phyloP scores from a whole-genome alignment of 2,113 vertebrate species.

The Phrynocephalus versicolor region DNA sequence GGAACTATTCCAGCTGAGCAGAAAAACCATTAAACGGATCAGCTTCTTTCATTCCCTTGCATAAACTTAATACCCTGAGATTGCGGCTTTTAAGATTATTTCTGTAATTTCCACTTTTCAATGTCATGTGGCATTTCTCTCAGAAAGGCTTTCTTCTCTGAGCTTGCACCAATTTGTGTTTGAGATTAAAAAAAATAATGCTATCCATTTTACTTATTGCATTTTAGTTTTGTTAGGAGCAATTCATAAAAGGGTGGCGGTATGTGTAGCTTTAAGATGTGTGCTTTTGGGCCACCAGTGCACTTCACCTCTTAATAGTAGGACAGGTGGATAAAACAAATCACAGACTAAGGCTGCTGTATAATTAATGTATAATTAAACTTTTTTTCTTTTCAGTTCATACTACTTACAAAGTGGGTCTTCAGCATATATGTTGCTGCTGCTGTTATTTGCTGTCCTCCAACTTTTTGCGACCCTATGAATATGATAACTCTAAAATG shows the following conservation, averaged over 20 bases:
- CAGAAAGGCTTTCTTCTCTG: slow-evolving; percentile 12
- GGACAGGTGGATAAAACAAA: background rate
- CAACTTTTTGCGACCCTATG: too few species aligned
- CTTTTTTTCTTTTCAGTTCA: background rate
- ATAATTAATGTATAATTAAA: background rate
- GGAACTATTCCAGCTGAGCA: background rate
- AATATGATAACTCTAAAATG: too few species aligned
- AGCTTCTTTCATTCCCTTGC: background rate
- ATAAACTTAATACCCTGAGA: slow-evolving; percentile 6
- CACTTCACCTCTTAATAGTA: background rate
- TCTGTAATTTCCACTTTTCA: slow-evolving; percentile 32
- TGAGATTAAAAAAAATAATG: slow-evolving; percentile 13
- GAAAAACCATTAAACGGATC: slow-evolving; percentile 1
- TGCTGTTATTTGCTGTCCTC: too few species aligned
- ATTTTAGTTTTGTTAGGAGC: background rate
- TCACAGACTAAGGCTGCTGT: background rate
- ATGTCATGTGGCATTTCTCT: slow-evolving; percentile 17
- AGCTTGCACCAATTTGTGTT: slow-evolving; percentile 12
- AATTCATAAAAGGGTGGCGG: background rate
- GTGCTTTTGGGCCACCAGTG: background rate
- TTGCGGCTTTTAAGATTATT: slow-evolving; percentile 32
- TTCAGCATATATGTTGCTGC: too few species aligned
- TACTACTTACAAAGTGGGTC: too few species aligned
- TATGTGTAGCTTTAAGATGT: background rate
- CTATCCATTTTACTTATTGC: slow-evolving; percentile 12